Evolutionary conservation across 2,113 vertebrate species (phyloP).

Genomic region (Festucalex cinctus): DNA sequence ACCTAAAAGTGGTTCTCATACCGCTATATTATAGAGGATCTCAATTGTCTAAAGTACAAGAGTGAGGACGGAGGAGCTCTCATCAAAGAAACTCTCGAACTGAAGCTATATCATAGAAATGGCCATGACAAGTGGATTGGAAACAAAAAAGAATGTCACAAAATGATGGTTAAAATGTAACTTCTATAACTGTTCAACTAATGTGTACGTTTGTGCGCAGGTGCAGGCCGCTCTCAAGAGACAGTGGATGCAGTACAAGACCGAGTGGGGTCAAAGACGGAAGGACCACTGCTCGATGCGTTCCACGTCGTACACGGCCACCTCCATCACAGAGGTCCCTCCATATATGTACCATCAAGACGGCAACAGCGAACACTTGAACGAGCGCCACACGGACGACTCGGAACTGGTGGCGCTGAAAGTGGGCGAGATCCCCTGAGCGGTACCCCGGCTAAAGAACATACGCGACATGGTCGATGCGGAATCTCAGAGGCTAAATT

Average conservation of each 20-base stretch:
- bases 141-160: too few species aligned
- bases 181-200: neutral
- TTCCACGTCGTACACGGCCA: slow-evolving; percentile 83
- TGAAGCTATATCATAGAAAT: too few species aligned
- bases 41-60: too few species aligned
- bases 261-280: slow-evolving; percentile 84
- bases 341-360: slow-evolving; percentile 84
- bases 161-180: neutral
- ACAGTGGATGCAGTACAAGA: slow-evolving; percentile 88
- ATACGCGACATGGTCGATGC: neutral
- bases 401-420: slow-evolving; percentile 82
- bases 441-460: neutral
- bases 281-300: slow-evolving; percentile 81
- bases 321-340: slow-evolving; percentile 83
- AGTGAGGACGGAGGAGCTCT: too few species aligned
- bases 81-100: too few species aligned
- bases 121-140: too few species aligned
- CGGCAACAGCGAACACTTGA: slow-evolving; percentile 76
- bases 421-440: slow-evolving; percentile 79
- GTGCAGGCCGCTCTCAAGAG: slow-evolving; percentile 87
- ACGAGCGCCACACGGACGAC: slow-evolving; percentile 75
- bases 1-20: neutral
- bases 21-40: too few species aligned
- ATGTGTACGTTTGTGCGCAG: slow-evolving; percentile 55
- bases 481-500: neutral